phyloP scores from a whole-genome alignment of 2,797 vertebrate genomes.

The Loris lydekkerianus region DNA sequence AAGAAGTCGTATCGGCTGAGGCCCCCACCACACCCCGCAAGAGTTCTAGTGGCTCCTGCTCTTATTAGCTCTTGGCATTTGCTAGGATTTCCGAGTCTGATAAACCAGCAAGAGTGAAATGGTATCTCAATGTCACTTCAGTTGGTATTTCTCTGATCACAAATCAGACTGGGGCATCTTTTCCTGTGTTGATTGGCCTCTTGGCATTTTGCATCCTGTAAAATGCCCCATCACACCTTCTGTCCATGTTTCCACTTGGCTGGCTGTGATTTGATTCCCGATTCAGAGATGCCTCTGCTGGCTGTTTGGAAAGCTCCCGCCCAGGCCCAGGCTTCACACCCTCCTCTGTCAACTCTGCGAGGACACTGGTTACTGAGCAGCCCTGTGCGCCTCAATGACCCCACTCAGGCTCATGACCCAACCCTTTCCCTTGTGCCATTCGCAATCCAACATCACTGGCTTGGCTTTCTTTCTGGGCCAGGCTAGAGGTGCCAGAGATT shows the following conservation, averaged over 20 bases:
- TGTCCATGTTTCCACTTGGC: neutral
- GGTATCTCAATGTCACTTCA: neutral
- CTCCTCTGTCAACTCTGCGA: neutral
- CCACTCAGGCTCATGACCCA: neutral
- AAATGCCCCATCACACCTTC: neutral
- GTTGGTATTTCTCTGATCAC: neutral
- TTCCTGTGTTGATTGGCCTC: neutral
- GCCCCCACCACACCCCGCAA: neutral
- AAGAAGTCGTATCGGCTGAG: neutral
- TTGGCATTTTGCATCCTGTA: neutral
- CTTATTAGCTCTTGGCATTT: neutral
- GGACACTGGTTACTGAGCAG: neutral
- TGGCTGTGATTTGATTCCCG: neutral
- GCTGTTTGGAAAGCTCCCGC: neutral
- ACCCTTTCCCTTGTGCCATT: neutral
- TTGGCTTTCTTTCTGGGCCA: neutral
- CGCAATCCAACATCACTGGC: neutral
- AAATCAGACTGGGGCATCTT: neutral
- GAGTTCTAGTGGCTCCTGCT: no score
- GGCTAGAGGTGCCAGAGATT: no score
- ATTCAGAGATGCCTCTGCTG: neutral
- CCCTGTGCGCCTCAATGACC: neutral
- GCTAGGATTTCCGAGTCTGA: neutral
- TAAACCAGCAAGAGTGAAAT: neutral
- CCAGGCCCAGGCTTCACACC: neutral